Evolutionary conservation across 2,113 vertebrate species (phyloP).

Genomic region (Proterorhinus semilunaris): DNA sequence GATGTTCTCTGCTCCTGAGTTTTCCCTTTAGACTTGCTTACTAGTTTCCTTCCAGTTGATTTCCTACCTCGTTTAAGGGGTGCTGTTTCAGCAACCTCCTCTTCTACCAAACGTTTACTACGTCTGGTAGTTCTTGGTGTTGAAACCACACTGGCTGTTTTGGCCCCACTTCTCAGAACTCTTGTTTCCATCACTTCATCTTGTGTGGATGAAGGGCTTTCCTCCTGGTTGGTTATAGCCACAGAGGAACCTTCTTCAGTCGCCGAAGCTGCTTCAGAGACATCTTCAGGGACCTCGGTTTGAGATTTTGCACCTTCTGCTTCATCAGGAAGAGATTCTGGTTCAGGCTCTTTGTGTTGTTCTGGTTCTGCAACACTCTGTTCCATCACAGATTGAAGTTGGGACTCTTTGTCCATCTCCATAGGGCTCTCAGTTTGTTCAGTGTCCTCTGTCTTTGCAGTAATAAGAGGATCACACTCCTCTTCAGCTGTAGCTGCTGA

Average conservation of each 20-base stretch:
- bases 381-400: background rate
- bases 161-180: conserved; percentile 36
- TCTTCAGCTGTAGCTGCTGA: background rate
- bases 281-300: background rate
- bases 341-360: background rate
- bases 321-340: background rate
- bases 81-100: background rate
- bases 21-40: background rate
- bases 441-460: background rate
- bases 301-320: background rate
- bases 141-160: background rate
- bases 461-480: background rate
- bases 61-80: background rate
- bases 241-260: background rate
- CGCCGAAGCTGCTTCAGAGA: background rate
- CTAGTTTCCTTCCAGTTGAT: background rate
- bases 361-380: background rate
- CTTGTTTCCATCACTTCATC: conserved; percentile 7
- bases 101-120: conserved; percentile 8
- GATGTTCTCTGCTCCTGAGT: background rate
- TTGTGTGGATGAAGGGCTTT: background rate
- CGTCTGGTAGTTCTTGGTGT: conserved; percentile 30
- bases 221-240: background rate
- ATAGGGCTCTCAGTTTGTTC: background rate
- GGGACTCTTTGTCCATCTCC: background rate